Base-by-base conservation (phyloP, 2,113 vertebrate species). In the Neolamprologus hecqui region DNA sequence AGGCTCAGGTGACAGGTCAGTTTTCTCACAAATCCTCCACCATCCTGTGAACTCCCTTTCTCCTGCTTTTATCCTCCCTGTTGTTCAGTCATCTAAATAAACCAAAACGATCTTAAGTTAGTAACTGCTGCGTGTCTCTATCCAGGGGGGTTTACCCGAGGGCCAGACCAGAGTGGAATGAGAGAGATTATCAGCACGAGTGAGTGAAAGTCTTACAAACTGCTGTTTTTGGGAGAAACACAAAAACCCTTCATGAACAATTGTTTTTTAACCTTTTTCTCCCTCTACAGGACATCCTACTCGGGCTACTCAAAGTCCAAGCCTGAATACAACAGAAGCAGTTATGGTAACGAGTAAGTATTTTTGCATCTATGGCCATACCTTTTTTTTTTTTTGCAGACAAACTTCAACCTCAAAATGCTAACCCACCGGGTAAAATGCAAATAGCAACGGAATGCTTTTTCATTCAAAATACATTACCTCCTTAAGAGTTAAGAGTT, bases 341-440 rank as follows among this genome's bases (percentile, higher is more conserved):
- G 91, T 55, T 88, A 42, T 58, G 73, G 53, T 21, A 82, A 94
- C 35, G 83, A 90, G 96, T 96, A 90, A 92, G 95, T 94, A 17
- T 42, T 5, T 82, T 80, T 54, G 6, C 57, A 0, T 75, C 23
- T 28, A 47, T 17, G 1, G 15, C 63, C 2, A n/a, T 5, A 23
- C 35, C 5, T 31, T 17, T 6, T 5, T 7, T 19, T 55, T 31
- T 9, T 79, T 28, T 55, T 15, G 19, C 26, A 63, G n/a, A 65
- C 31, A 19, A 33, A n/a, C 5, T n/a, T 51, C 45, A 77, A 31
- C 33, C 33, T 45, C 8, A 73, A 45, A 77, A 49, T 31, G 15
- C 9, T 19, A 10, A 11, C 0, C 26, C 70, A 77, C 3, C 6
- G 4, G 9, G 23, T 77, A 49, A 75, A 75, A 26, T 19, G 26